Evolutionary conservation across 2,888 invertebrate genomes (phyloP).

Genomic region (Rhaphigaster nebulosa): DNA sequence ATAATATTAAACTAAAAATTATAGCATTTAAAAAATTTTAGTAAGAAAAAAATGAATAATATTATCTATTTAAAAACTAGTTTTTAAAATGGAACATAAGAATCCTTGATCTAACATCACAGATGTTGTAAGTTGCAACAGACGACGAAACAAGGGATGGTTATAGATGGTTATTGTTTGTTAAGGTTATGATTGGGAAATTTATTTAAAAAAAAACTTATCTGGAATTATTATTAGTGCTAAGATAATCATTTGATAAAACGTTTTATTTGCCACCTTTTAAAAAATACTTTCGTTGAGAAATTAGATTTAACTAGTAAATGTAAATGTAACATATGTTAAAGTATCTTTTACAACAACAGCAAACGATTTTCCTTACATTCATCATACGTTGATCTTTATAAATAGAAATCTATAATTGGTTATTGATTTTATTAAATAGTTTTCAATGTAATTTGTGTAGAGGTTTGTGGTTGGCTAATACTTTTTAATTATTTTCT

Average conservation of each 20-base stretch:
- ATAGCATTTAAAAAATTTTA: neutral
- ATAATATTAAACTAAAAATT: slow-evolving; percentile 12
- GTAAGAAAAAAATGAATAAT: neutral
- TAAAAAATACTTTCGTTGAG: neutral
- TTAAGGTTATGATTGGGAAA: neutral
- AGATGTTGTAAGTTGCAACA: neutral
- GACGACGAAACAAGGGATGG: neutral
- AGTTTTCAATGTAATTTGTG: neutral
- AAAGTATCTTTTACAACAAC: neutral
- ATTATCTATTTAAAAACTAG: neutral
- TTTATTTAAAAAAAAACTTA: neutral
- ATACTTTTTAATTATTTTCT: neutral
- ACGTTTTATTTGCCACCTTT: neutral
- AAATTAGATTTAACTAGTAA: neutral
- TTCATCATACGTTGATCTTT: too few relatives aligned
- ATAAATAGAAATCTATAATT: too few relatives aligned
- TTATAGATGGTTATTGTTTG: neutral
- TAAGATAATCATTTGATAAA: neutral
- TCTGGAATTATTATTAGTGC: neutral
- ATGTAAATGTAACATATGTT: neutral
- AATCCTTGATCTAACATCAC: neutral
- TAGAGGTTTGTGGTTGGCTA: neutral
- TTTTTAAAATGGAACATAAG: neutral
- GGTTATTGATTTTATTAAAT: neutral
- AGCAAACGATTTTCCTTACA: neutral